These are phyloP conservation scores for Drosophila quasianomalipes DNA, from an alignment of 2,888 invertebrate genomes.

Conservation along the genomic window DNA sequence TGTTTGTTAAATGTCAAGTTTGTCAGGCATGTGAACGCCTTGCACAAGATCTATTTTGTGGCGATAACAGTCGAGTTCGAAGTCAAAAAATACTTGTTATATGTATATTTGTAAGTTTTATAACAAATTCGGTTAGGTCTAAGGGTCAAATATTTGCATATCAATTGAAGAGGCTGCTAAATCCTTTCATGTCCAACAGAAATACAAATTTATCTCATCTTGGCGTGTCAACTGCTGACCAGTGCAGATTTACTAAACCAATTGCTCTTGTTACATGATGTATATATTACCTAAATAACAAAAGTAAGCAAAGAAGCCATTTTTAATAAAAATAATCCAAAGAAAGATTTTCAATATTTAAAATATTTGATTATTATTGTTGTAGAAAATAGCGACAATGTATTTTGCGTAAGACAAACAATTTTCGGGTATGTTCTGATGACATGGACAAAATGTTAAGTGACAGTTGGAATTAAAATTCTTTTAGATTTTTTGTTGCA, in stretches of 20 bases:
- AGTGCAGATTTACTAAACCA: background rate
- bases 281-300: background rate
- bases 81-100: constrained; percentile 11
- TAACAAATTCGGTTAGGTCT: constrained; percentile 12
- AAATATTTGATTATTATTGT: background rate
- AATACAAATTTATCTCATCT: background rate
- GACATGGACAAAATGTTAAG: constrained; percentile 3
- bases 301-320: background rate
- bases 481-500: constrained; percentile 32
- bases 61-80: constrained; percentile 7
- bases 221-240: background rate
- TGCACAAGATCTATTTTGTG: constrained; percentile 14
- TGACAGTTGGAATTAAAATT: constrained; percentile 24
- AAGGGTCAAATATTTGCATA: constrained; percentile 35
- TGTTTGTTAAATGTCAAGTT: constrained; percentile 58
- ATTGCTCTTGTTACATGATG: background rate
- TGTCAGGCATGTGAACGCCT: constrained; percentile 36
- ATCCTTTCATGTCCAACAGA: constrained; percentile 4
- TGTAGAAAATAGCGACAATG: background rate
- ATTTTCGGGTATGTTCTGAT: background rate
- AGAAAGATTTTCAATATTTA: background rate
- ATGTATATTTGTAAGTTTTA: background rate
- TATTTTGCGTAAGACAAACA: background rate
- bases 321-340: background rate
- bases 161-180: constrained; percentile 28